A percentile compares a stretch with the other conserved stretches of the same genome.
Conservation (phyloP, 2,113 vertebrate genomes). For the Camarhynchus parvulus region DNA sequence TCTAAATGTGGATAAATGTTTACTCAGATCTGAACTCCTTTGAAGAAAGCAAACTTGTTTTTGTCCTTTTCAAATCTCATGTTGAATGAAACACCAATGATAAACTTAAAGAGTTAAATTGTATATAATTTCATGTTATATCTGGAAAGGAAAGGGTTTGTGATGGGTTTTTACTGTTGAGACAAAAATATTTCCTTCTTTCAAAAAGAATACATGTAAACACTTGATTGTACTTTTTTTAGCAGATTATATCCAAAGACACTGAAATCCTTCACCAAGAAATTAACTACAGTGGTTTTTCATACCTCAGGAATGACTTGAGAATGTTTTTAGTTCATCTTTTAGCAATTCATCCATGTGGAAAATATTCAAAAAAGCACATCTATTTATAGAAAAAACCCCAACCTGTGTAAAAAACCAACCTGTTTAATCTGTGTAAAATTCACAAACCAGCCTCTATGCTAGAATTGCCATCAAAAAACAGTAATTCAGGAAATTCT, state of each 20-base stretch:
- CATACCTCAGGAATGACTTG: background rate
- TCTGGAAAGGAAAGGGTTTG: background rate
- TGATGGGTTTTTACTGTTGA: background rate
- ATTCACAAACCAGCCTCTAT: background rate
- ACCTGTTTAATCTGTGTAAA: background rate
- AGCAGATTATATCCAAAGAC: background rate
- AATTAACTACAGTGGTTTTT: background rate
- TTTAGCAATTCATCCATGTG: background rate
- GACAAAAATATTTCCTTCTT: background rate
- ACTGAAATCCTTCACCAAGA: background rate
- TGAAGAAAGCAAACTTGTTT: background rate
- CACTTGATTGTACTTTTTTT: background rate
- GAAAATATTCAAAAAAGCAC: background rate
- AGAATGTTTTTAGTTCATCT: background rate
- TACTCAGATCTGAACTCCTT: background rate
- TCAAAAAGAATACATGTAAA: background rate
- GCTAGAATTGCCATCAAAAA: background rate
- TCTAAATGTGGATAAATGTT: background rate
- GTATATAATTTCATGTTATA: background rate
- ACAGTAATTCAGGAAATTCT: background rate
- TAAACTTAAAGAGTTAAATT: background rate
- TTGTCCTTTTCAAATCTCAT: background rate
- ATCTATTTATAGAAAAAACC: background rate
- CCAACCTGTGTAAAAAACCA: background rate
- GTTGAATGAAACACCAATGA: background rate